phyloP scores from a whole-genome alignment of 23 tunicate genomes.

The Halocynthia aurantium region DNA sequence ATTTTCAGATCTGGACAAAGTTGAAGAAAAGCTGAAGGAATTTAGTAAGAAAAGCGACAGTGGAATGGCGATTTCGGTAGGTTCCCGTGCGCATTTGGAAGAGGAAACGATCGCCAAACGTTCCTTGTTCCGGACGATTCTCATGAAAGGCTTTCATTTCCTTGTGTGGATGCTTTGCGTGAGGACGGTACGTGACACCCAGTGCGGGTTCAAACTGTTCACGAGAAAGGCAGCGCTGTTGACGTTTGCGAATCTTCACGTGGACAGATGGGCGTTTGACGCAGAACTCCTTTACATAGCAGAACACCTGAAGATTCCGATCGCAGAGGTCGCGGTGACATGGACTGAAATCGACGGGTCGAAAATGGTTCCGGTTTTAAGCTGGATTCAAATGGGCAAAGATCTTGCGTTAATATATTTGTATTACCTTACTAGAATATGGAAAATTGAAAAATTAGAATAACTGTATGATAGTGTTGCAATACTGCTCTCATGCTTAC shows the following conservation, averaged over 20 bases:
- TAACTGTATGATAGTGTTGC: background rate
- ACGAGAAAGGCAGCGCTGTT: conserved; percentile 60
- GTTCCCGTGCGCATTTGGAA: conserved; percentile 94
- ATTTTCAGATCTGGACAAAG: conserved; percentile 71
- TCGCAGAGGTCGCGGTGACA: conserved; percentile 77
- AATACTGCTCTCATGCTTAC: no score
- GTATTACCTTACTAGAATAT: conserved; percentile 35
- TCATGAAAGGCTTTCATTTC: conserved; percentile 94
- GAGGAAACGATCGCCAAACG: conserved; percentile 77
- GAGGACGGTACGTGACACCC: conserved; percentile 72
- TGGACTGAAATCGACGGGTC: conserved; percentile 96
- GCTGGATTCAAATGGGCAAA: conserved; percentile 92
- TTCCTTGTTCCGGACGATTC: conserved; percentile 71
- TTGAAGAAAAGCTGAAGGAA: conserved; percentile 44
- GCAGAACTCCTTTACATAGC: conserved; percentile 87
- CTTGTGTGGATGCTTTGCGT: conserved; percentile 90
- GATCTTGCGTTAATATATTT: conserved; percentile 80
- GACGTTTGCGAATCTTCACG: conserved; percentile 63
- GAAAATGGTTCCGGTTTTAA: conserved; percentile 83
- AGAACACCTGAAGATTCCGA: conserved; percentile 60
- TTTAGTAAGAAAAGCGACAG: conserved; percentile 12
- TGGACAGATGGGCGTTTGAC: conserved; percentile 96
- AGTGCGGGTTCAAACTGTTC: conserved; percentile 90
- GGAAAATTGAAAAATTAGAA: conserved; percentile 53
- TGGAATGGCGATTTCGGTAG: conserved; percentile 59